Evolutionary conservation across 2,797 vertebrate species (phyloP).

Genomic region (Lepilemur septentrionalis): DNA sequence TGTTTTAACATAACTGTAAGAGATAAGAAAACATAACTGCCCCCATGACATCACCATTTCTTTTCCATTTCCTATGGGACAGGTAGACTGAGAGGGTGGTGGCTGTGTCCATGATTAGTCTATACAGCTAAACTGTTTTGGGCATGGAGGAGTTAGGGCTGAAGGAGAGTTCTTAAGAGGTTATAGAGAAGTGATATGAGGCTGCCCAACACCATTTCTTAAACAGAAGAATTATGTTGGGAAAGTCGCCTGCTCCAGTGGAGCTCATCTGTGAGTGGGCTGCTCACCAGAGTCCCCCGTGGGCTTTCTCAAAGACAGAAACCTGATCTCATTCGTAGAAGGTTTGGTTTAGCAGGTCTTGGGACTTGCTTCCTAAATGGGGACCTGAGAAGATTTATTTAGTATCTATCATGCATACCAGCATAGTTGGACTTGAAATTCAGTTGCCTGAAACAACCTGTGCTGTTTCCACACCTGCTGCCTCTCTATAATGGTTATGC

Average conservation of each 20-base stretch:
- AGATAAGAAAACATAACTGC: background rate
- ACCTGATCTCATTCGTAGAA: background rate
- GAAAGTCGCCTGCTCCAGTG: fast-evolving
- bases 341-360: background rate
- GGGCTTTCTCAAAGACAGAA: background rate
- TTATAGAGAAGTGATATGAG: background rate
- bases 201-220: background rate
- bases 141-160: background rate
- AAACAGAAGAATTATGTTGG: background rate
- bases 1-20: background rate
- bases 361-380: background rate
- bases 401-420: background rate
- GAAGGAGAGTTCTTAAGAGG: background rate
- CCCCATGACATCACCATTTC: background rate
- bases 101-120: background rate
- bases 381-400: background rate
- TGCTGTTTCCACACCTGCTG: background rate
- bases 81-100: background rate
- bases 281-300: background rate
- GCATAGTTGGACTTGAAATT: background rate
- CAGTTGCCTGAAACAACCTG: background rate
- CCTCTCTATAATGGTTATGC: background rate
- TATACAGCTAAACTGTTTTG: background rate
- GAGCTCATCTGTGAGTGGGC: background rate
- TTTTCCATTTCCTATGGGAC: background rate